A percentile compares a stretch with the other conserved stretches of the same genome.
phyloP scores from a whole-genome alignment of 2,797 vertebrate species.

The Falco berigora region DNA sequence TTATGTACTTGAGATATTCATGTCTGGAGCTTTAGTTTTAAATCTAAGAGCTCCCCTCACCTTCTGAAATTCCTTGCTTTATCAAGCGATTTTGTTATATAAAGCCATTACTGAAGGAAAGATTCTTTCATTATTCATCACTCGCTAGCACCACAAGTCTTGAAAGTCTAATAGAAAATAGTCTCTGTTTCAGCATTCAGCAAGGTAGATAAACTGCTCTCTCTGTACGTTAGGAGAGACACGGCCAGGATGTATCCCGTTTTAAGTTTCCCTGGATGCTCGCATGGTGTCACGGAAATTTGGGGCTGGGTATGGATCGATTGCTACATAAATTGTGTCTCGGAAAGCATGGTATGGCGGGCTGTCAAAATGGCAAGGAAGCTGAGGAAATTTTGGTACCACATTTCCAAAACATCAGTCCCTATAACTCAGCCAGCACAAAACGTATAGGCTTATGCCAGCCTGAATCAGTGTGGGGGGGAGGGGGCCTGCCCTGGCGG shows the following conservation, averaged over 20 bases:
- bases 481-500: too few species aligned
- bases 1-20: constrained; percentile 15
- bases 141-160: constrained; percentile 4
- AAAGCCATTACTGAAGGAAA: constrained; percentile 37
- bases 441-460: neutral
- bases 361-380: neutral
- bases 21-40: constrained; percentile 37
- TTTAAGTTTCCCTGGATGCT: neutral
- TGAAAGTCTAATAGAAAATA: constrained; percentile 32
- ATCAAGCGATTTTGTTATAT: constrained; percentile 37
- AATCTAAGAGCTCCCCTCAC: constrained; percentile 1
- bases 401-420: neutral
- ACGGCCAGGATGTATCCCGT: neutral
- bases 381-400: neutral
- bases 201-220: neutral
- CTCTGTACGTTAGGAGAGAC: neutral
- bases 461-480: neutral
- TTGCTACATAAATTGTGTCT: neutral
- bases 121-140: constrained; percentile 43
- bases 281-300: neutral
- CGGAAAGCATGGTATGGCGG: neutral
- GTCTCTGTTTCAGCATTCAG: neutral
- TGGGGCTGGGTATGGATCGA: too few species aligned
- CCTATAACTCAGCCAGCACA: neutral
- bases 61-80: constrained; percentile 37